Conservation (phyloP, 2,797 vertebrate genomes). For the Mormyrops attenuatus region DNA sequence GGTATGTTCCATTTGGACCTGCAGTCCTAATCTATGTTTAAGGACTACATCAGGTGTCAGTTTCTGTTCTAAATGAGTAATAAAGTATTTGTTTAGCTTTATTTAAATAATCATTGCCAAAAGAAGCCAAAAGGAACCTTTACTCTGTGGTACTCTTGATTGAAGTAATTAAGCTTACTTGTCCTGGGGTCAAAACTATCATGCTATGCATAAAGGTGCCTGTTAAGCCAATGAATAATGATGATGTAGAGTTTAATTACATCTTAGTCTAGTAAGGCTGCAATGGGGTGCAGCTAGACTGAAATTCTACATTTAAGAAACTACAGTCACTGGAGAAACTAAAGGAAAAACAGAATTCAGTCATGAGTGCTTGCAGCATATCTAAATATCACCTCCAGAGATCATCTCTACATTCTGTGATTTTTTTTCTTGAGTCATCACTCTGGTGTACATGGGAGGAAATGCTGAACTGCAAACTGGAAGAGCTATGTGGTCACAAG, state of each 20-base stretch:
- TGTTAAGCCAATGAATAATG: not conserved
- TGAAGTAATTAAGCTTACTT: not conserved
- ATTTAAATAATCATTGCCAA: not conserved
- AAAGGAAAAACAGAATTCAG: not conserved
- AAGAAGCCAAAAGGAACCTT: not conserved
- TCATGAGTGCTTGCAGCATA: slow-evolving; percentile 11
- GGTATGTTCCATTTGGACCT: not conserved
- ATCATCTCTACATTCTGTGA: slow-evolving; percentile 30
- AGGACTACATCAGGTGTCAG: not conserved
- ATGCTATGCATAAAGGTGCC: not conserved
- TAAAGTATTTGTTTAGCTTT: not conserved
- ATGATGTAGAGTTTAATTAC: not conserved
- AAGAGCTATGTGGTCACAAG: slow-evolving; percentile 16
- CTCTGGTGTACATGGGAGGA: not conserved
- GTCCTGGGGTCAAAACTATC: not conserved
- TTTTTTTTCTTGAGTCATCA: not conserved
- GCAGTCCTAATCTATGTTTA: not conserved
- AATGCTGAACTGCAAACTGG: not conserved
- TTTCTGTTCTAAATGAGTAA: not conserved
- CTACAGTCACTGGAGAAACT: slow-evolving; percentile 33
- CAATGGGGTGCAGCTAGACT: not conserved
- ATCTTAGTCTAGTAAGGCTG: not conserved
- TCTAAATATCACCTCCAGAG: slow-evolving; percentile 59
- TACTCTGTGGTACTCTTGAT: not conserved
- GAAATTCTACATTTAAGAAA: slow-evolving; percentile 58